Evolutionary conservation across 1,140 invertebrate species (phyloP).

Genomic region (Drosophila repletoides): DNA sequence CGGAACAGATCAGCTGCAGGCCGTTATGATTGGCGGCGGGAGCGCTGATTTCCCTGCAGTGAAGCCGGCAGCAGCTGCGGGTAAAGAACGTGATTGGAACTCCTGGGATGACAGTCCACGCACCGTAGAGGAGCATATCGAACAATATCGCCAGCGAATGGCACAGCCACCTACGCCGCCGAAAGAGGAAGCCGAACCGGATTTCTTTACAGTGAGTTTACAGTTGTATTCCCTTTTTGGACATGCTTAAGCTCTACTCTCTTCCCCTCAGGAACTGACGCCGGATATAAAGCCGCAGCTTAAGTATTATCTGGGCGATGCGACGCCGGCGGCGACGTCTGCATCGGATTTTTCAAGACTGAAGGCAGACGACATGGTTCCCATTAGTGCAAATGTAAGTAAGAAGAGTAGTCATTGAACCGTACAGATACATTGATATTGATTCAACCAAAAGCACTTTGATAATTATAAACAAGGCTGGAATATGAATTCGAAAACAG

Average conservation of each 20-base stretch:
- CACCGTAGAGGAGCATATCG: constrained; percentile 81
- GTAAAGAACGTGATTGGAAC: constrained; percentile 77
- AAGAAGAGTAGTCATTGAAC: not conserved
- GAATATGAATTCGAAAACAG: too few relatives aligned
- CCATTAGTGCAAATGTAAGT: constrained; percentile 71
- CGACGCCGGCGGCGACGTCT: constrained; percentile 6
- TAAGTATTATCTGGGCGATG: constrained; percentile 66
- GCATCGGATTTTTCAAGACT: constrained; percentile 70
- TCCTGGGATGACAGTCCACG: constrained; percentile 80
- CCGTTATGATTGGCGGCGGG: constrained; percentile 57
- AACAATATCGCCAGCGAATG: constrained; percentile 77
- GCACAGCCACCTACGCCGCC: constrained; percentile 73
- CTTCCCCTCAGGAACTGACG: constrained; percentile 60
- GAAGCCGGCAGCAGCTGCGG: not conserved
- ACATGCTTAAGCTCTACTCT: not conserved
- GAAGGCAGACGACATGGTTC: constrained; percentile 71
- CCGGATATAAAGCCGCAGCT: constrained; percentile 78
- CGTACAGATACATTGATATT: too few relatives aligned
- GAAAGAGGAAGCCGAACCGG: constrained; percentile 69
- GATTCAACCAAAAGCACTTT: too few relatives aligned
- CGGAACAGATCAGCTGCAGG: constrained; percentile 48
- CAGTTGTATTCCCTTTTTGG: not conserved
- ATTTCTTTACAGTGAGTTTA: constrained; percentile 77
- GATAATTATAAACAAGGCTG: too few relatives aligned
- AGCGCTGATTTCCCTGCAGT: constrained; percentile 44